These are phyloP conservation scores for Aspidapion aeneum DNA, from an alignment of 2,888 invertebrate species.

Conservation along the genomic window DNA sequence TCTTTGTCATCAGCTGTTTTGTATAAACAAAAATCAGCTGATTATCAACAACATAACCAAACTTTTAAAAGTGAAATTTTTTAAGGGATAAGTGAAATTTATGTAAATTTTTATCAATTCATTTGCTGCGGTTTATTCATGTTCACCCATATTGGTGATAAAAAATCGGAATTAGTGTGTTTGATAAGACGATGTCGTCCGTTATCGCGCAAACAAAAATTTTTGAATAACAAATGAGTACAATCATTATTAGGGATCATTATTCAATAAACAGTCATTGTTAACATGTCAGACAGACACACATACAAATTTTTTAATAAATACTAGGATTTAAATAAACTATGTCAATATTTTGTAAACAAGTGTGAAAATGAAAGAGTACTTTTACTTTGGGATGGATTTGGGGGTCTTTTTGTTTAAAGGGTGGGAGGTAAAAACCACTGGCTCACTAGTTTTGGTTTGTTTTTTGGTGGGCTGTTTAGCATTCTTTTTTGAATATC, in stretches of 20 bases:
- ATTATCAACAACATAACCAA: neutral
- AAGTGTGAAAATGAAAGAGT: conserved; percentile 9
- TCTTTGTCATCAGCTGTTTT: too few relatives aligned
- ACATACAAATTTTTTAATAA: too few relatives aligned
- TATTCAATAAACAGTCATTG: neutral
- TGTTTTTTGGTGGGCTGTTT: conserved; percentile 58
- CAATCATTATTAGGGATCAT: neutral
- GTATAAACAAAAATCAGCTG: neutral
- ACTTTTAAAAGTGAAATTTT: neutral
- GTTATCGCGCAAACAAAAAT: neutral
- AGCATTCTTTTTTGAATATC: conserved; percentile 60
- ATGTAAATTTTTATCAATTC: neutral
- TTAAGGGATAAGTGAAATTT: neutral
- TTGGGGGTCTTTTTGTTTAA: conserved; percentile 62
- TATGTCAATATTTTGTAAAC: neutral
- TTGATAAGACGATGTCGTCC: neutral
- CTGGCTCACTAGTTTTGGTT: conserved; percentile 54
- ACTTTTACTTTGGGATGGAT: conserved; percentile 63
- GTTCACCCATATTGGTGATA: neutral
- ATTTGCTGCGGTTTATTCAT: neutral
- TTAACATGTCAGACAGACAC: too few relatives aligned
- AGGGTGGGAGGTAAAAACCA: conserved; percentile 55
- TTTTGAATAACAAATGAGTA: neutral
- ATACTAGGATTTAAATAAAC: too few relatives aligned
- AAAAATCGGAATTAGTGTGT: neutral